A percentile compares a stretch with the other conserved stretches of the same genome.
phyloP scores from a whole-genome alignment of 2,888 invertebrate species.

The Mythimna loreyi region DNA sequence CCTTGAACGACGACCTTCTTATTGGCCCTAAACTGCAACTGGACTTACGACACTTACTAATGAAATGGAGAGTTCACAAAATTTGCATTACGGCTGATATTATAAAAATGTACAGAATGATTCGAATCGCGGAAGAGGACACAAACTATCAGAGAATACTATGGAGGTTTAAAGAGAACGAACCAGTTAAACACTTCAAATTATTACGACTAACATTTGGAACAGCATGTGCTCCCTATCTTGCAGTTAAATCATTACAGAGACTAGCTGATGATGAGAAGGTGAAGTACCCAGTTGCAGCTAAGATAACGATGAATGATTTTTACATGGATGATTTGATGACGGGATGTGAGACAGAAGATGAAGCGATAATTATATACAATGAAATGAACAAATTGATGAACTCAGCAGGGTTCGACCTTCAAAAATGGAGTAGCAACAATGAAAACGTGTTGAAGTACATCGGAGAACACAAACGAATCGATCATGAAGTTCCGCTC shows the following conservation, averaged over 20 bases:
- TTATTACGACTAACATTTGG: conserved; percentile 16
- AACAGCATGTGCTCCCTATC: conserved; percentile 15
- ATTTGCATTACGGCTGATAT: conserved; percentile 62
- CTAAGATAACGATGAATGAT: conserved; percentile 40
- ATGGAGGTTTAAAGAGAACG: not conserved
- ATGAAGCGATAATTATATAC: conserved; percentile 49
- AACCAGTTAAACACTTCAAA: conserved; percentile 15
- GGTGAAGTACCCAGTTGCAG: conserved; percentile 32
- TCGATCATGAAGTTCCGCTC: too few species aligned
- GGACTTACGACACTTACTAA: conserved; percentile 60
- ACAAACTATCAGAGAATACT: too few species aligned
- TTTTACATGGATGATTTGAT: conserved; percentile 42
- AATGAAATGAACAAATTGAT: too few species aligned
- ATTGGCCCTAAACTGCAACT: conserved; percentile 56
- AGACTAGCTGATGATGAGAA: conserved; percentile 37
- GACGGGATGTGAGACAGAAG: conserved; percentile 35
- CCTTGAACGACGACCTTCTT: conserved; percentile 59
- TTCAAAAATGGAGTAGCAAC: too few species aligned
- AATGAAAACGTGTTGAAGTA: too few species aligned
- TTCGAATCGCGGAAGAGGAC: not conserved
- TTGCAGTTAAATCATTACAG: conserved; percentile 32
- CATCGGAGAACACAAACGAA: too few species aligned
- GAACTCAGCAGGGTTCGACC: too few species aligned
- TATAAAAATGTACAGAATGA: conserved; percentile 66
- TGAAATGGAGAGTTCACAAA: conserved; percentile 59